Percentiles rank a stretch among this genome's conserved stretches.
phyloP scores from a whole-genome alignment of 2,113 vertebrate species.

The Mohoua ochrocephala region DNA sequence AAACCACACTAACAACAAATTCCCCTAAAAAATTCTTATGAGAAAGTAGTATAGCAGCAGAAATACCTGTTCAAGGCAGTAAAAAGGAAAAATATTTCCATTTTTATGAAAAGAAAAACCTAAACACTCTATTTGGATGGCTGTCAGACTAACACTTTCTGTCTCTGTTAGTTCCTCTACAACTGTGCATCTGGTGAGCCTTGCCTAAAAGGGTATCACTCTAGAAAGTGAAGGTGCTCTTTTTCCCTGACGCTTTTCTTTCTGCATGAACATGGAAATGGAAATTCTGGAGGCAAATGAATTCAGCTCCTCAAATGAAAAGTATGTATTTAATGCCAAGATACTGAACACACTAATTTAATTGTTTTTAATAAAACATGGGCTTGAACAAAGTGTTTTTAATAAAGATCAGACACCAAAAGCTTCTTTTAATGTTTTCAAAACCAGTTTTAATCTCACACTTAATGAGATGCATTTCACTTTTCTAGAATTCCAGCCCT shows the following conservation, averaged over 20 bases:
- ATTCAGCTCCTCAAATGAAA: background rate
- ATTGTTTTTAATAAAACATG: background rate
- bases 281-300: background rate
- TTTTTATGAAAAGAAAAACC: background rate
- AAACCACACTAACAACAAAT: background rate
- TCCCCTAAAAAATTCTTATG: background rate
- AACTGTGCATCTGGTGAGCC: background rate
- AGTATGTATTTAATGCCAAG: background rate
- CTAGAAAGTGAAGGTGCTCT: background rate
- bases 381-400: background rate
- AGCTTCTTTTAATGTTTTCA: background rate
- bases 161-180: background rate
- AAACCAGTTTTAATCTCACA: background rate
- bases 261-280: background rate
- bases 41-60: background rate
- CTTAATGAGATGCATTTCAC: background rate
- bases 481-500: background rate
- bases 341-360: background rate
- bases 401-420: constrained; percentile 8
- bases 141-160: background rate
- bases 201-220: background rate
- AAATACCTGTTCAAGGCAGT: background rate
- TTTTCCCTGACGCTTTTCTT: background rate
- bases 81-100: background rate
- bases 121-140: background rate